Base-by-base conservation (phyloP, 2,113 vertebrate genomes). In the Nymphicus hollandicus region DNA sequence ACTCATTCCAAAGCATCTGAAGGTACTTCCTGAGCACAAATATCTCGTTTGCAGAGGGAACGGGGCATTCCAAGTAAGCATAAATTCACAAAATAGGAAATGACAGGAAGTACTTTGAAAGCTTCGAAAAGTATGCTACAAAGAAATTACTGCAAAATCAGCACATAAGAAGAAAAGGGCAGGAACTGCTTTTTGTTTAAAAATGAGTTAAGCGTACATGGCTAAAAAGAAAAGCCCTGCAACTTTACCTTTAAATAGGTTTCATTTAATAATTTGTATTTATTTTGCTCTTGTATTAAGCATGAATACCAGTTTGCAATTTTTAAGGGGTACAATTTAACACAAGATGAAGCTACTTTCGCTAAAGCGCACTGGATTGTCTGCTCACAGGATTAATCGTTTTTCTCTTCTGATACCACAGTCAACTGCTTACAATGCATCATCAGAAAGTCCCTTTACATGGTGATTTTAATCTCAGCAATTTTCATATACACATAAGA, bases 401-500 rank as follows among this genome's bases (percentile, higher is more conserved):
- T 85, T 35, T 52, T 60, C 60, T 92, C 50, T 73, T 70, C 88
- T n/a, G 70, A 50, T 24, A 69, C 6, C 69, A 50, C 82, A 78
- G 41, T 4, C 64, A 72, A n/a, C 79, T 39, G 23, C 49, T 41
- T 6, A 31, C 58, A 91, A 65, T 37, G 19, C 78, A 87, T 25
- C 81, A 80, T 2, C 81, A 77, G 58, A 25, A 80, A 86, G 64
- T 25, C 56, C 79, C 72, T 77, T 72, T 10, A 50, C 77, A 78
- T 27, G 1, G 69, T 17, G 91, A 84, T 76, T 79, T 93, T 56
- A 50, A 94, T 63, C 79, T 88, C 93, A 93, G 89, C 86, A 89
- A 81, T 47, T 43, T 63, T 73, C 58, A 95, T 11, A 94, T 41
- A 96, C 85, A 95, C 27, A 5, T 18, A 93, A 91, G 93, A 96